phyloP scores from a whole-genome alignment of 2,888 invertebrate genomes.

The Trachelus stipa region DNA sequence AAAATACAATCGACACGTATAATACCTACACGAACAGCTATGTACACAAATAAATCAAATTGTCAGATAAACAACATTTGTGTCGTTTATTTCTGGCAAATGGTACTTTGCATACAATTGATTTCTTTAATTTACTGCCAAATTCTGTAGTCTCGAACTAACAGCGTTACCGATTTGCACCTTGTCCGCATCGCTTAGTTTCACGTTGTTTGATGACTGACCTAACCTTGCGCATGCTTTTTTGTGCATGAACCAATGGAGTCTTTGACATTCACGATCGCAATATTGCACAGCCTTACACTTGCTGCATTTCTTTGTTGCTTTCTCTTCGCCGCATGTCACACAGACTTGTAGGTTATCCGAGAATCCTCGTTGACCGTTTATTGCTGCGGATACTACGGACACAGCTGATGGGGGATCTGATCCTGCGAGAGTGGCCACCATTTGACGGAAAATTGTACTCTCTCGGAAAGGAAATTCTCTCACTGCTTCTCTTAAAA shows the following conservation, averaged over 20 bases:
- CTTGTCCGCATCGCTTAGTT: slow-evolving; percentile 51
- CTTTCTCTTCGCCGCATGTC: slow-evolving; percentile 89
- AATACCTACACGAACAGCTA: slow-evolving; percentile 6
- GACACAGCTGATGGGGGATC: slow-evolving; percentile 79
- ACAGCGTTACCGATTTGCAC: slow-evolving; percentile 53
- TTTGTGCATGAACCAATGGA: slow-evolving; percentile 94
- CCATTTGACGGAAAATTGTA: slow-evolving; percentile 88
- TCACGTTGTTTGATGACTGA: slow-evolving; percentile 39
- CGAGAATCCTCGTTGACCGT: slow-evolving; percentile 87
- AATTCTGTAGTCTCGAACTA: slow-evolving; percentile 52
- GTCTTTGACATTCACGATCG: slow-evolving; percentile 91
- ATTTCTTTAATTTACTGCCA: slow-evolving; percentile 44
- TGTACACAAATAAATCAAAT: slow-evolving; percentile 1
- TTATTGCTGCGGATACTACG: slow-evolving; percentile 84
- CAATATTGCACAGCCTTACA: slow-evolving; percentile 96
- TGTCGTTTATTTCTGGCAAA: background rate
- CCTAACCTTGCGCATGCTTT: slow-evolving; percentile 81
- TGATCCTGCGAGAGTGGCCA: slow-evolving; percentile 80
- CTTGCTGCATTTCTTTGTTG: slow-evolving; percentile 93
- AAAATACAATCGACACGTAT: slow-evolving; percentile 1
- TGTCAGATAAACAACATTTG: background rate
- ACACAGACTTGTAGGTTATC: slow-evolving; percentile 78
- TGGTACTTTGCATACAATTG: background rate
- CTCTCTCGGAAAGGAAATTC: slow-evolving; percentile 93
- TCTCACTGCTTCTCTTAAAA: slow-evolving; percentile 87